Evolutionary conservation across 1,140 invertebrate genomes (phyloP).

Genomic region (Pogonus chalceus): DNA sequence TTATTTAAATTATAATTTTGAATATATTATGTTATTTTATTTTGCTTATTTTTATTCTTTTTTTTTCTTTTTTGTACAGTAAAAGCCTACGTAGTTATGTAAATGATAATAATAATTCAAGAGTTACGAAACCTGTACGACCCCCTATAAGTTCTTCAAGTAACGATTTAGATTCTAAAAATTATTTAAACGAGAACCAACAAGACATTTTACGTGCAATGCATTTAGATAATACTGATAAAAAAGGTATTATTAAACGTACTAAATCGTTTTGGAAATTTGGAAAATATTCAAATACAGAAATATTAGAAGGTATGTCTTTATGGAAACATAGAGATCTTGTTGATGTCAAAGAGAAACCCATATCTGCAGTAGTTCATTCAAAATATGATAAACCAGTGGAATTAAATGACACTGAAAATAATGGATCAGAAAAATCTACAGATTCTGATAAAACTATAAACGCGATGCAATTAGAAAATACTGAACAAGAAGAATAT

Average conservation of each 20-base stretch:
- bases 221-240: constrained; percentile 40
- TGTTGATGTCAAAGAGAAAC: constrained; percentile 53
- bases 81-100: constrained; percentile 34
- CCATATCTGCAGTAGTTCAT: constrained; percentile 32
- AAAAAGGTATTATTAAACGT: constrained; percentile 53
- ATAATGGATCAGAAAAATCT: constrained; percentile 26
- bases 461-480: constrained; percentile 14
- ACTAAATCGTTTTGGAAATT: constrained; percentile 81
- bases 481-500: constrained; percentile 10
- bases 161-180: constrained; percentile 36
- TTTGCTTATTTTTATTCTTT: constrained; percentile 17
- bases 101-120: constrained; percentile 48
- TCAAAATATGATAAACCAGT: constrained; percentile 31
- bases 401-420: constrained; percentile 18
- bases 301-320: constrained; percentile 72
- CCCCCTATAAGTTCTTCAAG: constrained; percentile 36
- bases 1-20: constrained; percentile 5
- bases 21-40: constrained; percentile 19
- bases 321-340: constrained; percentile 75
- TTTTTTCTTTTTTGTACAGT: constrained; percentile 33
- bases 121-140: constrained; percentile 36
- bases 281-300: constrained; percentile 54
- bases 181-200: constrained; percentile 44
- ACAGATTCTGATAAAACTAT: constrained; percentile 33
- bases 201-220: constrained; percentile 39